These are phyloP conservation scores for Erythrocebus patas DNA, from an alignment of 2,113 vertebrate genomes.

Conservation along the genomic window DNA sequence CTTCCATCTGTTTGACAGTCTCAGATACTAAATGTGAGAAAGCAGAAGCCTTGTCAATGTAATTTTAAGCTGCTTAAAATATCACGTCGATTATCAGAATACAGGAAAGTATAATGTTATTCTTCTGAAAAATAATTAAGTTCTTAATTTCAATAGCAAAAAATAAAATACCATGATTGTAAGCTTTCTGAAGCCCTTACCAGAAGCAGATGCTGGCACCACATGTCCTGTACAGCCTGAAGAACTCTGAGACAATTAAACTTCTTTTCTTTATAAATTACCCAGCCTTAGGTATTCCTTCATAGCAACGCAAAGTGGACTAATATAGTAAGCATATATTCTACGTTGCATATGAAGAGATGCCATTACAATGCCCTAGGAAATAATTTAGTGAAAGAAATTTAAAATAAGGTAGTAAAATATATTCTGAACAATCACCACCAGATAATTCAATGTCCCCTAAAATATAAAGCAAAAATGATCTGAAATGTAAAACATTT, in stretches of 20 bases:
- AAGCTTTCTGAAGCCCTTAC: no score
- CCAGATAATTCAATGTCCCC: neutral
- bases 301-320: no score
- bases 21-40: neutral
- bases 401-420: slow-evolving; percentile 8
- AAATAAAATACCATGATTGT: neutral
- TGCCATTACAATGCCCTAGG: neutral
- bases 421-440: neutral
- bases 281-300: no score
- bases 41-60: neutral
- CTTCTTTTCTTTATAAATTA: no score
- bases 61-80: neutral
- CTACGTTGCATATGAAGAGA: slow-evolving; percentile 16
- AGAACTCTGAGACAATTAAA: no score
- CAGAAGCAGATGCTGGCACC: no score
- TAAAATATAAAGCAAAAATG: neutral
- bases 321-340: slow-evolving; percentile 26
- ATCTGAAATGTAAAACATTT: neutral
- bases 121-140: slow-evolving; percentile 35
- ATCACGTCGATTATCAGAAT: neutral
- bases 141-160: slow-evolving; percentile 33
- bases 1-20: neutral
- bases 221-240: no score
- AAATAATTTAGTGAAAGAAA: slow-evolving; percentile 49
- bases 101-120: neutral